These are phyloP conservation scores for Bruchidius siliquastri DNA, from an alignment of 2,888 invertebrate genomes.

Conservation along the genomic window DNA sequence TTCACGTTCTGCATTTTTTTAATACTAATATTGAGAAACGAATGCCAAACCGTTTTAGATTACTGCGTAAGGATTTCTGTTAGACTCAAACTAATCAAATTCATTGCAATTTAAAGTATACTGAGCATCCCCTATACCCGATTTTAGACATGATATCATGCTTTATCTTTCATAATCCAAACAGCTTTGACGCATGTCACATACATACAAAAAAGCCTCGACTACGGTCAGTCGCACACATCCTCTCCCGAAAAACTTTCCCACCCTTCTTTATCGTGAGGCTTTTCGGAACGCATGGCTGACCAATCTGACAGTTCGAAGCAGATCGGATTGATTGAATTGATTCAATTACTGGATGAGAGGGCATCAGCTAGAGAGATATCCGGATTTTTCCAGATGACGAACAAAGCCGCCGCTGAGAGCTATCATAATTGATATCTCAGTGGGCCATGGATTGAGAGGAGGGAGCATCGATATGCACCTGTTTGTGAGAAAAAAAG, in stretches of 20 bases:
- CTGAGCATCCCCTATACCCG: not conserved
- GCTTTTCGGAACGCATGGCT: not conserved
- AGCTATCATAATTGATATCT: conserved; percentile 35
- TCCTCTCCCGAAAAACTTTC: not conserved
- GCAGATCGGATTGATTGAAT: conserved; percentile 5
- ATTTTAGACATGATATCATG: not conserved
- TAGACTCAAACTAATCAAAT: no score
- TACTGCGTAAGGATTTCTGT: no score
- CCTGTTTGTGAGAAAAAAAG: conserved; percentile 14
- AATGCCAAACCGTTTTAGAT: no score
- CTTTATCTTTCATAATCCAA: not conserved
- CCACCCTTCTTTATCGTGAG: not conserved
- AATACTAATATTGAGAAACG: no score
- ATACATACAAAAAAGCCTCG: not conserved
- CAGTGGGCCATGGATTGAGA: conserved; percentile 14
- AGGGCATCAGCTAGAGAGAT: not conserved
- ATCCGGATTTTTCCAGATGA: not conserved
- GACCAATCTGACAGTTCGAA: not conserved
- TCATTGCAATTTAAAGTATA: no score
- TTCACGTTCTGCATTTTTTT: no score
- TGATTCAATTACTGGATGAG: conserved; percentile 5
- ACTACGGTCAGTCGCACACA: not conserved
- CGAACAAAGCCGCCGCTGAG: not conserved
- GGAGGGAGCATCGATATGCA: conserved; percentile 22
- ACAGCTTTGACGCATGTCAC: not conserved